Percentiles rank a stretch among this genome's conserved stretches.
phyloP scores from a whole-genome alignment of 2,797 vertebrate genomes.

The Galaxias olidus region DNA sequence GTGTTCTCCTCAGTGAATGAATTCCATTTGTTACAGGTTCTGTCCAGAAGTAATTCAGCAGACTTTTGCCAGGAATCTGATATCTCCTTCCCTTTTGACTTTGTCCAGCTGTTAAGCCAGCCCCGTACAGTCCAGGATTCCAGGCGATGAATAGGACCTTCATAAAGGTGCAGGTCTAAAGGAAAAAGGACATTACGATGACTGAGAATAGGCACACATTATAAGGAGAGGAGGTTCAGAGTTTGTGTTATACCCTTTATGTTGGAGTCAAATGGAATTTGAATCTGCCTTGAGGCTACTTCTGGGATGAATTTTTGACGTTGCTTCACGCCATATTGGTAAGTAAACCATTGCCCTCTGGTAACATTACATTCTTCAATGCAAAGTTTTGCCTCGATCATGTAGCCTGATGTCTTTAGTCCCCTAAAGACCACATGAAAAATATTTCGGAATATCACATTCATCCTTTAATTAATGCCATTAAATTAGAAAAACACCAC shows the following conservation, averaged over 20 bases:
- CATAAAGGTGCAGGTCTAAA: slow-evolving; percentile 69
- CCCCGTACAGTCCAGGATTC: rapidly evolving
- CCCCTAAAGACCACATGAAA: slow-evolving; percentile 36
- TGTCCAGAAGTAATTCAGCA: slow-evolving; percentile 48
- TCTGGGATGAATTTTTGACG: rapidly evolving
- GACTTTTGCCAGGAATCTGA: slow-evolving; percentile 52
- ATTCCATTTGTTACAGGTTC: slow-evolving; percentile 59
- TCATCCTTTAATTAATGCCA: background rate
- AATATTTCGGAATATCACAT: background rate
- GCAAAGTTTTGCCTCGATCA: slow-evolving; percentile 59
- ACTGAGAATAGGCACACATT: background rate
- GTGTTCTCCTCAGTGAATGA: slow-evolving; percentile 37
- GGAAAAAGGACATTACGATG: background rate
- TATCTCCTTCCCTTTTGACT: background rate
- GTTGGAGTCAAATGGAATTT: rapidly evolving
- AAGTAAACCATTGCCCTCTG: rapidly evolving
- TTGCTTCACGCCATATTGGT: slow-evolving; percentile 50
- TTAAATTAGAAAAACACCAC: background rate
- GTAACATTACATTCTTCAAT: rapidly evolving
- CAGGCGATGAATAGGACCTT: slow-evolving; percentile 47
- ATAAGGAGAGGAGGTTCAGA: rapidly evolving
- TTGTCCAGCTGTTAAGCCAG: rapidly evolving
- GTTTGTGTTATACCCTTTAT: slow-evolving; percentile 50
- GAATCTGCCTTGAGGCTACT: rapidly evolving
- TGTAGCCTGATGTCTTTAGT: slow-evolving; percentile 13